These are phyloP conservation scores for Panulirus ornatus DNA, from an alignment of 1,140 invertebrate species.

Conservation along the genomic window DNA sequence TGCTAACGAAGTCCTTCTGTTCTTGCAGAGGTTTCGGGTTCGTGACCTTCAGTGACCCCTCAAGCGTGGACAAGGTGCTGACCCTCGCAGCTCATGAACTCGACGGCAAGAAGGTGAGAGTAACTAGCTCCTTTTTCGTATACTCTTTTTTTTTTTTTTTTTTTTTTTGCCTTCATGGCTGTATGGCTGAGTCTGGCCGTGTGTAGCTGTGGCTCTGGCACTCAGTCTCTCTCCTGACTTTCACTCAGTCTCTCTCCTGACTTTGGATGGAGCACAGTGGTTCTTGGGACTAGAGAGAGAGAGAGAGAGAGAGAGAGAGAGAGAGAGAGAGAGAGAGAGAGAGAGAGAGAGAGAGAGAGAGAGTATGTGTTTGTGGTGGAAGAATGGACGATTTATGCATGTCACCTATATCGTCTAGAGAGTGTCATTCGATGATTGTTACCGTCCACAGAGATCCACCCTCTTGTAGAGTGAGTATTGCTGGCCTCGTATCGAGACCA, in stretches of 20 bases:
- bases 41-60: slow-evolving; percentile 95
- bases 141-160: neutral
- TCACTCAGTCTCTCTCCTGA: too few relatives aligned
- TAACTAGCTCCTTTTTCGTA: neutral
- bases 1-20: slow-evolving; percentile 68
- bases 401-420: neutral
- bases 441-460: neutral
- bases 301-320: neutral
- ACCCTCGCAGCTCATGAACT: slow-evolving; percentile 95
- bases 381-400: neutral
- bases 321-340: neutral
- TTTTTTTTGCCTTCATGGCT: neutral
- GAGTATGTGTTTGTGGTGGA: neutral
- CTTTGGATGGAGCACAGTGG: neutral
- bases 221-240: too few relatives aligned
- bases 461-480: neutral
- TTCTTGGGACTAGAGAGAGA: neutral
- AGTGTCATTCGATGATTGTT: neutral
- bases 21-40: slow-evolving; percentile 96
- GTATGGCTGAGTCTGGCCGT: too few relatives aligned
- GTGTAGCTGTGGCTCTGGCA: too few relatives aligned
- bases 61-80: slow-evolving; percentile 96
- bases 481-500: neutral
- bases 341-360: neutral
- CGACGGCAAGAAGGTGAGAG: slow-evolving; percentile 94